These are phyloP conservation scores for Hemistola chrysoprasaria DNA, from an alignment of 2,888 invertebrate species.

Conservation along the genomic window DNA sequence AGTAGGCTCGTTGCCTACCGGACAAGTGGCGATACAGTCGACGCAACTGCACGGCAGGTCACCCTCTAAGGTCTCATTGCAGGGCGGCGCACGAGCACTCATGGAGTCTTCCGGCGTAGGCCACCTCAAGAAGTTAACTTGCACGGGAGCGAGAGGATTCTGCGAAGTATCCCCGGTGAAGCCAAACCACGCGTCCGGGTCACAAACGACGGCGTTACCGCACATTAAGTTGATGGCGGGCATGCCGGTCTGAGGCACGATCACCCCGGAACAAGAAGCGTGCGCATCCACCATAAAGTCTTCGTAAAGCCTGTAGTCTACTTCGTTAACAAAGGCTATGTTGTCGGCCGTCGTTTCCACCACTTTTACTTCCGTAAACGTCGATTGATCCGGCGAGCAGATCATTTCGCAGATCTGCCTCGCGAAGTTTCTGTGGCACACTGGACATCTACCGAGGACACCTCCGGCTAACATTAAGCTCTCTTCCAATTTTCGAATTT, in stretches of 20 bases:
- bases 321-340: conserved; percentile 62
- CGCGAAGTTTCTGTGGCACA: conserved; percentile 90
- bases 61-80: conserved; percentile 80
- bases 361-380: conserved; percentile 49
- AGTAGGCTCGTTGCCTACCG: conserved; percentile 65
- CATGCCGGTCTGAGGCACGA: conserved; percentile 88
- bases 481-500: conserved; percentile 74
- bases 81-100: conserved; percentile 71
- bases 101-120: conserved; percentile 64
- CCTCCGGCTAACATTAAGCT: conserved; percentile 84
- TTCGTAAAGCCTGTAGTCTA: conserved; percentile 79
- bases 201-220: conserved; percentile 86
- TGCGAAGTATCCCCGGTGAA: conserved; percentile 81
- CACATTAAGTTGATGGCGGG: conserved; percentile 91
- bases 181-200: conserved; percentile 83
- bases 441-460: conserved; percentile 90
- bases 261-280: conserved; percentile 90
- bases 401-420: conserved; percentile 90
- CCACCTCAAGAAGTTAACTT: conserved; percentile 80
- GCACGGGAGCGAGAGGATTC: conserved; percentile 84
- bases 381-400: conserved; percentile 88
- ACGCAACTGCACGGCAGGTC: conserved; percentile 88
- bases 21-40: conserved; percentile 86
- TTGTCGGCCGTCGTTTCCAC: conserved; percentile 35
- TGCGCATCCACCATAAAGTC: conserved; percentile 85